phyloP scores from a whole-genome alignment of 2,113 vertebrate species.

The Mus spicilegus region DNA sequence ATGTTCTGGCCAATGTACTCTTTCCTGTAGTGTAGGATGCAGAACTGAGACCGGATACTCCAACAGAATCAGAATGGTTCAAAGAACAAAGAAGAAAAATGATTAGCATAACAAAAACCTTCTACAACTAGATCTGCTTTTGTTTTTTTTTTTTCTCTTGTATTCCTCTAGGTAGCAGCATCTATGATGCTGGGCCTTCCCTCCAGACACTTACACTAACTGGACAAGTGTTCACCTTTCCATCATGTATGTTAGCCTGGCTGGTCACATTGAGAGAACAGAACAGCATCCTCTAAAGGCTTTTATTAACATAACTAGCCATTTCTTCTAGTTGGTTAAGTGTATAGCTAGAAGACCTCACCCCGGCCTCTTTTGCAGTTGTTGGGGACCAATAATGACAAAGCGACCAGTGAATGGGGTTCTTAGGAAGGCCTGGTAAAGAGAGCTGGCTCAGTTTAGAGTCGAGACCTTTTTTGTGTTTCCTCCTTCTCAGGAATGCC shows the following conservation, averaged over 20 bases:
- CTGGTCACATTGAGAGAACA: not conserved
- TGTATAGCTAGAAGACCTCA: not conserved
- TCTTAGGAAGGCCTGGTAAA: slow-evolving; percentile 24
- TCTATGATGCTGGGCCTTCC: not conserved
- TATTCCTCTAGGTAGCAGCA: not conserved
- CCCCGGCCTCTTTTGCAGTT: not conserved
- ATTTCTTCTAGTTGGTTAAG: slow-evolving; percentile 11
- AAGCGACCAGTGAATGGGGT: not conserved
- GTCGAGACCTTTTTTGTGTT: not conserved
- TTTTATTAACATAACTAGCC: not conserved
- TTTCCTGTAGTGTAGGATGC: not conserved
- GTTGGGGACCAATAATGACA: not conserved
- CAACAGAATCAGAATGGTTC: not conserved
- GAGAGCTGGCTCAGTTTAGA: not conserved
- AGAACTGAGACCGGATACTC: not conserved
- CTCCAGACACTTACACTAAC: not conserved
- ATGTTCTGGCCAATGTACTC: not conserved
- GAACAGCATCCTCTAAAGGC: not conserved
- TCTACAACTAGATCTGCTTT: not conserved
- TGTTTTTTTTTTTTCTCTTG: not conserved
- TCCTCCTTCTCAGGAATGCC: not conserved
- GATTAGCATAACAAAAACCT: not conserved
- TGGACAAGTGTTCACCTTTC: not conserved
- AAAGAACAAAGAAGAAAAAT: not conserved
- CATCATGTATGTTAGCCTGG: not conserved